Conservation (phyloP, 2,113 vertebrate genomes). For the Alces alces region DNA sequence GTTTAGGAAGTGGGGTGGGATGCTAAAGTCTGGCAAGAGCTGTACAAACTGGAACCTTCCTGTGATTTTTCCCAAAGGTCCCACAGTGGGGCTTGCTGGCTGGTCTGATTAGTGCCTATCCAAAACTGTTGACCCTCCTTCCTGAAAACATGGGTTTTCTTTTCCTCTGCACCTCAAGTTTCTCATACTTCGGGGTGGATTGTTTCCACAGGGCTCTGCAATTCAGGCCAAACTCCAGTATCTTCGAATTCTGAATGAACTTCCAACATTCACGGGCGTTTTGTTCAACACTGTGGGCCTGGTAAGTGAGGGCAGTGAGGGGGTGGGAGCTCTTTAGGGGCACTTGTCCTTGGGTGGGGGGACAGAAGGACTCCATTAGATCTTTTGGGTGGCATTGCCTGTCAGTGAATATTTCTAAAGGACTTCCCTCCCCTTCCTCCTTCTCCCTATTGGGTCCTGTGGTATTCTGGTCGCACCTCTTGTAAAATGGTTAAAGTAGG, state of each 20-base stretch:
- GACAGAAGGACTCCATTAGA: not conserved
- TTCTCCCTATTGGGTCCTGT: not conserved
- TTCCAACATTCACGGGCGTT: constrained; percentile 96
- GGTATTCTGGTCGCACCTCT: not conserved
- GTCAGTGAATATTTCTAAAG: constrained; percentile 10
- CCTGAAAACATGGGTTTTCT: not conserved
- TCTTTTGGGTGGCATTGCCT: not conserved
- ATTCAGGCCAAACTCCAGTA: constrained; percentile 98
- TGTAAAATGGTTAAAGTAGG: not conserved
- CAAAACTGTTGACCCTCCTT: not conserved
- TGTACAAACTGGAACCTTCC: not conserved
- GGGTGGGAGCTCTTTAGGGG: not conserved
- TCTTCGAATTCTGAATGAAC: constrained; percentile 95
- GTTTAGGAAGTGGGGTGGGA: not conserved
- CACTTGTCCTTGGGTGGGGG: not conserved
- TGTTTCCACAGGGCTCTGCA: constrained; percentile 89
- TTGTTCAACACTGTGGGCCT: constrained; percentile 96
- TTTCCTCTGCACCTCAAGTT: not conserved
- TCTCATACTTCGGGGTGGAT: not conserved
- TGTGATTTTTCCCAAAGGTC: not conserved
- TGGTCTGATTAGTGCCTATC: not conserved
- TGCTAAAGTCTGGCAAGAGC: not conserved
- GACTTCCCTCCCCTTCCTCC: not conserved
- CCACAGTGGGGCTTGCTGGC: not conserved
- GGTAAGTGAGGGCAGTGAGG: constrained; percentile 78